Evolutionary conservation across 2,797 vertebrate genomes (phyloP).

Genomic region (Sciurus carolinensis): DNA sequence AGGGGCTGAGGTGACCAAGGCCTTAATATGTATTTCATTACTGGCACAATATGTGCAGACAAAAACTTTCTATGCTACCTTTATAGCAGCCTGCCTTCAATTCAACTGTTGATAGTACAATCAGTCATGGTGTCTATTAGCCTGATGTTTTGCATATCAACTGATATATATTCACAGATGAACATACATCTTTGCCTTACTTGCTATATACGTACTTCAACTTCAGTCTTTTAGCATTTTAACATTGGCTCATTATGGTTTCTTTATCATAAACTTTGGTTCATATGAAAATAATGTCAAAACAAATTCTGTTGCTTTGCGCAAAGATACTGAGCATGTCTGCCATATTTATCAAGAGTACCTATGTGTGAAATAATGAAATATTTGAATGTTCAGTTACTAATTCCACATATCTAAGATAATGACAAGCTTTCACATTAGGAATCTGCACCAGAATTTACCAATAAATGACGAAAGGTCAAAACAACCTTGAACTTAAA

Average conservation of each 20-base stretch:
- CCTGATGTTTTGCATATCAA: not conserved
- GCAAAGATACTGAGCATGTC: conserved; percentile 32
- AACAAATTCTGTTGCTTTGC: conserved; percentile 61
- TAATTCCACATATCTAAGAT: not conserved
- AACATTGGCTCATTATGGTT: not conserved
- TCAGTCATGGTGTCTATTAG: not conserved
- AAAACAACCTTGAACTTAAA: conserved; percentile 39
- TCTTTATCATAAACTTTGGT: conserved; percentile 48
- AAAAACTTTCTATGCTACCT: not conserved
- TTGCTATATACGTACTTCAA: not conserved
- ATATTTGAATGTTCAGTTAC: not conserved
- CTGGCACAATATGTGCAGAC: not conserved
- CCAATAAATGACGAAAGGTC: not conserved
- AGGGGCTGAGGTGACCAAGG: not conserved
- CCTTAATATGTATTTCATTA: not conserved
- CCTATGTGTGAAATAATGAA: conserved; percentile 39
- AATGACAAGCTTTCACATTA: not conserved
- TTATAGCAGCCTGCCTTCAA: not conserved
- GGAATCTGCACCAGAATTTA: not conserved
- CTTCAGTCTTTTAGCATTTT: not conserved
- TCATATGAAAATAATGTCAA: conserved; percentile 68
- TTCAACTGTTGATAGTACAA: not conserved
- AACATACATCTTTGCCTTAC: not conserved
- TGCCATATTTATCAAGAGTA: not conserved
- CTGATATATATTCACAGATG: not conserved